Conservation (phyloP, 2,797 vertebrate species). For the Cirrhinus molitorella region DNA sequence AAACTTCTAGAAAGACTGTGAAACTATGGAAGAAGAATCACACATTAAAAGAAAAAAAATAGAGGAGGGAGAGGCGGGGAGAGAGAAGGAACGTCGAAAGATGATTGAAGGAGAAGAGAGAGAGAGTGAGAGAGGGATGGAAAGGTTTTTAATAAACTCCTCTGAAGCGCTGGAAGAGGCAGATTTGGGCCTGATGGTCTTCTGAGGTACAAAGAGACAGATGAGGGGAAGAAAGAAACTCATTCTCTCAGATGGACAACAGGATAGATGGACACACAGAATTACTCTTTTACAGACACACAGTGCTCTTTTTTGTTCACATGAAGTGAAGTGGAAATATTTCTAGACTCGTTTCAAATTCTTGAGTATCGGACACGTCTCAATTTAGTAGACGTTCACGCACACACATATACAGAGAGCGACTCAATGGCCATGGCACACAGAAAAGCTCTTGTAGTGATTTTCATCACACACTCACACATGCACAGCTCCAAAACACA, state of each 20-base stretch:
- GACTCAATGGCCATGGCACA: constrained; percentile 39
- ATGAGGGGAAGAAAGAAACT: constrained; percentile 66
- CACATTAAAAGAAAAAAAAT: constrained; percentile 67
- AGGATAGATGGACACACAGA: constrained; percentile 52
- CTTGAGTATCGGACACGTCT: constrained; percentile 55
- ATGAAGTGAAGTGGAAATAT: constrained; percentile 56
- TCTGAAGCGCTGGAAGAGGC: constrained; percentile 29
- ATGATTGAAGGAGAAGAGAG: constrained; percentile 59
- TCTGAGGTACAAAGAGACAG: constrained; percentile 62
- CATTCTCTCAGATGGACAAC: constrained; percentile 48
- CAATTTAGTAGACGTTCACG: constrained; percentile 39
- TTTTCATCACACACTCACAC: constrained; percentile 39
- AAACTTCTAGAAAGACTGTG: constrained; percentile 62
- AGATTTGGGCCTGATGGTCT: constrained; percentile 57
- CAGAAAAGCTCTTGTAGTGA: constrained; percentile 55
- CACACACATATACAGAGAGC: constrained; percentile 4
- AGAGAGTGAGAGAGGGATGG: constrained; percentile 31
- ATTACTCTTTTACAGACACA: constrained; percentile 54
- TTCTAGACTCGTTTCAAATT: constrained; percentile 56
- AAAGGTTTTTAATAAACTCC: constrained; percentile 50
- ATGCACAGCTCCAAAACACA: constrained; percentile 26
- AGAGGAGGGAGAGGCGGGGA: constrained; percentile 53
- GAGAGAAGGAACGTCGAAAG: constrained; percentile 54
- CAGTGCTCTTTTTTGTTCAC: constrained; percentile 50
- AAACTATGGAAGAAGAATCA: constrained; percentile 72